A percentile compares a stretch with the other conserved stretches of the same genome.
Evolutionary conservation across 2,888 invertebrate species (phyloP).

Genomic region (Parascotia fuliginaria): DNA sequence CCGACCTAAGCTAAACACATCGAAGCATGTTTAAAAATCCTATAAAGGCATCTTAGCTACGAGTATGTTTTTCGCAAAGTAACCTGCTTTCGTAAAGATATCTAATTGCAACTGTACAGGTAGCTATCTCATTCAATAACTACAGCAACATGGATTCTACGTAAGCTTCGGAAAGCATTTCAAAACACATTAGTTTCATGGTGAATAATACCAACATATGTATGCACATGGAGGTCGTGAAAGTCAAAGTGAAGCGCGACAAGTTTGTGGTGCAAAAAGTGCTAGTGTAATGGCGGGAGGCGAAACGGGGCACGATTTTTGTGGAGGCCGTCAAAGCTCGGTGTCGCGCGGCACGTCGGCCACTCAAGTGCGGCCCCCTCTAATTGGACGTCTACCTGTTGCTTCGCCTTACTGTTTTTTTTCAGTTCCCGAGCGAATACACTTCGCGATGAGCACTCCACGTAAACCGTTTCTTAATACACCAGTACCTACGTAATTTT

Average conservation of each 20-base stretch:
- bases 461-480: conserved; percentile 71
- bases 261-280: conserved; percentile 73
- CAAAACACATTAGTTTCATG: conserved; percentile 2
- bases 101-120: too few species aligned
- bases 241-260: conserved; percentile 75
- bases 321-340: conserved; percentile 74
- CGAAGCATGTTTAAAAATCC: too few species aligned
- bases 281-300: conserved; percentile 69
- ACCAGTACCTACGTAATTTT: conserved; percentile 53
- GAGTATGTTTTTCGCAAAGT: too few species aligned
- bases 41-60: neutral
- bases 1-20: too few species aligned
- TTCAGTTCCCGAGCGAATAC: conserved; percentile 63
- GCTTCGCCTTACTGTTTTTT: conserved; percentile 75
- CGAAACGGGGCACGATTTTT: conserved; percentile 78
- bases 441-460: conserved; percentile 67
- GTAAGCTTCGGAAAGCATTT: neutral
- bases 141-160: too few species aligned
- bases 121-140: too few species aligned
- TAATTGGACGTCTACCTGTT: conserved; percentile 85
- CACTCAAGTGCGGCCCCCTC: conserved; percentile 74
- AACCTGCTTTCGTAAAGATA: too few species aligned
- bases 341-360: conserved; percentile 75
- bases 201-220: conserved; percentile 41
- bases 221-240: conserved; percentile 62